Conservation (phyloP, 2,888 invertebrate species). For the Lamellibrachia satsuma region DNA sequence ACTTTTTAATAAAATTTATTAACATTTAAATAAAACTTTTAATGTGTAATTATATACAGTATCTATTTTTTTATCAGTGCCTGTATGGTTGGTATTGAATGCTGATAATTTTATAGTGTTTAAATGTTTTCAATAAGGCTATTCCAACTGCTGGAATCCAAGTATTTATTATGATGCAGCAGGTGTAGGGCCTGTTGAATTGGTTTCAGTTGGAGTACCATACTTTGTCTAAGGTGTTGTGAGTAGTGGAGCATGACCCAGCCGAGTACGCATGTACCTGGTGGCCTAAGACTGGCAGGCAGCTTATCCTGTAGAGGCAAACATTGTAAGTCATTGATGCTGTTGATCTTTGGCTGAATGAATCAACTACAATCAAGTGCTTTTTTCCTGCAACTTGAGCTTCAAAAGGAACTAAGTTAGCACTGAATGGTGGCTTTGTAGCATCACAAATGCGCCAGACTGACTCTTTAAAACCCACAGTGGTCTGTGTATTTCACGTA, state of each 20-base stretch:
- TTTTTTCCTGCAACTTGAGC: not conserved
- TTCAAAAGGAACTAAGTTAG: not conserved
- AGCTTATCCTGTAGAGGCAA: not conserved
- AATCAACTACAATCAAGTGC: not conserved
- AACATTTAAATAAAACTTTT: too few species aligned
- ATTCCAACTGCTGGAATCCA: not conserved
- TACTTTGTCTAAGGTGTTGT: not conserved
- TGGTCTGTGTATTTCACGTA: not conserved
- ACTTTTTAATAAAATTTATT: too few species aligned
- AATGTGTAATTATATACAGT: too few species aligned
- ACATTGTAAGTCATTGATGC: not conserved
- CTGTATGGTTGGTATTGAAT: too few species aligned
- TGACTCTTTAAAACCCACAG: not conserved
- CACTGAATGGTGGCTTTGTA: not conserved
- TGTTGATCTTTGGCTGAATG: not conserved
- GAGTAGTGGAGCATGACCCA: not conserved
- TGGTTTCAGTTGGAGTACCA: not conserved
- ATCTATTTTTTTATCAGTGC: too few species aligned
- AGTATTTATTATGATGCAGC: not conserved
- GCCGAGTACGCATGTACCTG: not conserved
- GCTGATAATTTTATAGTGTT: too few species aligned
- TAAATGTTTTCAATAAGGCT: not conserved
- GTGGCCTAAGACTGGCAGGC: not conserved
- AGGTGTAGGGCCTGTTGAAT: not conserved
- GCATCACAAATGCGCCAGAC: too few species aligned